Conservation (phyloP, 35 echinoderm and acorn worm species). For the Strongylocentrotus purpuratus region DNA sequence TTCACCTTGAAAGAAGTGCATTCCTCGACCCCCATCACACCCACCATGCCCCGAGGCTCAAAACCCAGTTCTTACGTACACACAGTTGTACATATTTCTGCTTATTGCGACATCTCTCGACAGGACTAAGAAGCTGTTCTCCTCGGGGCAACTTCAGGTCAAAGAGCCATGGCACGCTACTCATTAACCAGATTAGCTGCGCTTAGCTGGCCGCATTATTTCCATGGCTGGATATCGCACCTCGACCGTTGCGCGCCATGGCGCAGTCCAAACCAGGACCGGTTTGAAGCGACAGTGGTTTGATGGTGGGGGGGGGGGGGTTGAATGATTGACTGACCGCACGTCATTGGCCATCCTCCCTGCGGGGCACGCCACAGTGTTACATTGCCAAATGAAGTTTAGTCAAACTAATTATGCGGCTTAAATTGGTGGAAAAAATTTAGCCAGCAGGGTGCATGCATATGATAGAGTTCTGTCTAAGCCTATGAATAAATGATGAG, state of each 20-base stretch:
- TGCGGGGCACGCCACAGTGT: neutral
- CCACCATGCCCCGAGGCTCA: neutral
- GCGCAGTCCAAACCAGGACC: neutral
- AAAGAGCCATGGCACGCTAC: neutral
- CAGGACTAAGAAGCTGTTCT: neutral
- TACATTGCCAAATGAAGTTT: slow-evolving; percentile 15
- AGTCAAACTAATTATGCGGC: slow-evolving; percentile 24
- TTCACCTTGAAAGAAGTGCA: neutral
- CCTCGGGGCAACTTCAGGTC: neutral
- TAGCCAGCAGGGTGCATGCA: neutral
- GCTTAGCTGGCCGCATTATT: slow-evolving; percentile 32
- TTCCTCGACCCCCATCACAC: neutral
- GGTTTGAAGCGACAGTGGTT: neutral
- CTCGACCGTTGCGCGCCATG: neutral
- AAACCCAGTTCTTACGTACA: neutral
- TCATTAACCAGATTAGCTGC: slow-evolving; percentile 7
- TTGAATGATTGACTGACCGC: neutral
- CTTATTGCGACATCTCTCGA: neutral
- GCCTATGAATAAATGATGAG: neutral
- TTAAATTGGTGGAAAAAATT: slow-evolving; percentile 13
- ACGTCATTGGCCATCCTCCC: neutral
- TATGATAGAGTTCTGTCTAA: neutral
- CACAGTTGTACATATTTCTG: neutral
- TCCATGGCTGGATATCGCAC: neutral
- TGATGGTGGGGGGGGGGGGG: neutral